A percentile compares a stretch with the other conserved stretches of the same genome.
These are phyloP conservation scores for Lepisosteus osseus DNA, from an alignment of 2,113 vertebrate species.

Conservation along the genomic window DNA sequence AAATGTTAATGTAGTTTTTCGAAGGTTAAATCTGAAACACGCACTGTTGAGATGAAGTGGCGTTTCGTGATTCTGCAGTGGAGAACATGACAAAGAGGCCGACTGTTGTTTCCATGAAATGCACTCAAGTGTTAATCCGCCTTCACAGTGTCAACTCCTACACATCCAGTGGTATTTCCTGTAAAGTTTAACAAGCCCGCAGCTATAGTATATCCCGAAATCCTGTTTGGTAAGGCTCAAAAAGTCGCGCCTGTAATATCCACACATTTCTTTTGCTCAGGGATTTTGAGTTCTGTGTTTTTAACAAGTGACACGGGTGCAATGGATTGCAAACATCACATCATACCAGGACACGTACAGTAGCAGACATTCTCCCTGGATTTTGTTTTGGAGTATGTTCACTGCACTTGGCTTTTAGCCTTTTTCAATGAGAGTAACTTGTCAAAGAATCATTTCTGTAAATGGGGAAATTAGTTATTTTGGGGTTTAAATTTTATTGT, in stretches of 20 bases:
- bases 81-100: slow-evolving; percentile 14
- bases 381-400: too few species aligned
- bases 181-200: slow-evolving; percentile 8
- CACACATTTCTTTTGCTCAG: background rate
- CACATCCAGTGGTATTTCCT: slow-evolving; percentile 24
- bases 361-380: background rate
- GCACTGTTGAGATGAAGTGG: background rate
- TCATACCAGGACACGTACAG: background rate
- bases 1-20: slow-evolving; percentile 26
- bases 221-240: background rate
- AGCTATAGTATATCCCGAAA: background rate
- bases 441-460: too few species aligned
- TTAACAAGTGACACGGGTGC: background rate
- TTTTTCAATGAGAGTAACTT: too few species aligned
- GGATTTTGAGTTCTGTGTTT: background rate
- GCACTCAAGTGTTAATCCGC: slow-evolving; percentile 26
- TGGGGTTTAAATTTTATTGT: too few species aligned
- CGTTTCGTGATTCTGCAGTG: slow-evolving; percentile 8
- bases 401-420: too few species aligned
- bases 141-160: slow-evolving; percentile 22
- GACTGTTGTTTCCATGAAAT: slow-evolving; percentile 17
- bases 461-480: too few species aligned
- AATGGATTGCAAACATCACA: background rate
- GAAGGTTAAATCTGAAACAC: slow-evolving; percentile 21
- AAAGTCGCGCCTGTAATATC: slow-evolving; percentile 16